Base-by-base conservation (phyloP, 2,797 vertebrate genomes). In the Eremophila alpestris region DNA sequence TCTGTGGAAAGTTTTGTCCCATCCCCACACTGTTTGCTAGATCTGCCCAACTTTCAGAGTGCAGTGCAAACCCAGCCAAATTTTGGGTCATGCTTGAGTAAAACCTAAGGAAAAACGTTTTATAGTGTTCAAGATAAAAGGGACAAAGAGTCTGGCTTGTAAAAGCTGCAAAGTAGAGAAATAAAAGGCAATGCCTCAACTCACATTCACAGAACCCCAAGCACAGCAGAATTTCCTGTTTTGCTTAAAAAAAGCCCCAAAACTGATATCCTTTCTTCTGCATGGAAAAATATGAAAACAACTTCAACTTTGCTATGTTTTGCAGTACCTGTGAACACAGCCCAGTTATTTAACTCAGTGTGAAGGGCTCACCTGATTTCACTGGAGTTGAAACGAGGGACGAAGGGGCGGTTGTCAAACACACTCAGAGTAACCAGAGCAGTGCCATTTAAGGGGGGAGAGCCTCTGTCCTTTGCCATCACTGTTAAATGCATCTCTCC, bases 401-500 rank as follows among this genome's bases (percentile, higher is more conserved):
- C 14, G 26, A 92, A 91, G 0, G 92, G 92, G 0, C 58, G 56
- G 86, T 95, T 97, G 85, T 97, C 94, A 58, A 73, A 59, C 70
- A 97, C 92, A 1, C 64, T 75, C 13, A 97, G 71, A 67, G 86
- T 83, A 55, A 97, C 58, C 32, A 41, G 2, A 80, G 93, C 84
- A 23, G 89, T 97, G 70, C 11, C 46, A 52, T 86, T 97, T 46
- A 97, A 55, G 34, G 97, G 22, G 8, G 96, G 97, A 74, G 46
- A 96, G 7, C 97, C 97, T 84, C 69, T 96, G 91, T 97, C 97
- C 81, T 73, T 96, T 18, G 96, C 97, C 79, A 97, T 92, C 69
- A 96, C 95, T 17, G 82, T 94, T 59, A 97, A 73, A 52, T 5
- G 23, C 20, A 97, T 77, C 65, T 96, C 80, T 77, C 92, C 96